phyloP scores from a whole-genome alignment of 2,797 vertebrate species.

The Poeciliopsis presidionis region DNA sequence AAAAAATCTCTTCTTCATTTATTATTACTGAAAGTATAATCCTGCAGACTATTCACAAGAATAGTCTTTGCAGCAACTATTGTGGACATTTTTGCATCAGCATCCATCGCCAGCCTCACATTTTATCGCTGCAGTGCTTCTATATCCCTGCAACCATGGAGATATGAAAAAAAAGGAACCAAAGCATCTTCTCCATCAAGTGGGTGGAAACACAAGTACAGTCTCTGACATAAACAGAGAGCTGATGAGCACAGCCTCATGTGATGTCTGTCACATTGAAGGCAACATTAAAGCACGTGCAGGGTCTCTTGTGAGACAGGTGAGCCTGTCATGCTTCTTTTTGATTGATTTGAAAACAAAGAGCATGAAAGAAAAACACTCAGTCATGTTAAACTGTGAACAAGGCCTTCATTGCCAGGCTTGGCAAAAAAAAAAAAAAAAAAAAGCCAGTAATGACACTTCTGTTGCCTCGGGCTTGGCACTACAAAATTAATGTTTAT shows the following conservation, averaged over 20 bases:
- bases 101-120: constrained; percentile 65
- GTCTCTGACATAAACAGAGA: constrained; percentile 39
- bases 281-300: constrained; percentile 48
- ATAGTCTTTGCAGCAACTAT: constrained; percentile 5
- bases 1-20: constrained; percentile 14
- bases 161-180: constrained; percentile 66
- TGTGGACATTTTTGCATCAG: constrained; percentile 51
- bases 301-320: constrained; percentile 35
- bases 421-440: constrained; percentile 17
- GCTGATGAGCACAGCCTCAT: constrained; percentile 45
- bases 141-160: constrained; percentile 74
- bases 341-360: constrained; percentile 28
- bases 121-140: constrained; percentile 47
- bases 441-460: constrained; percentile 34
- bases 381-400: constrained; percentile 21
- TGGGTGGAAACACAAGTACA: constrained; percentile 56
- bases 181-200: constrained; percentile 57
- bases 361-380: constrained; percentile 11
- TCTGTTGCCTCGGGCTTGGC: constrained; percentile 36
- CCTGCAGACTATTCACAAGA: constrained; percentile 28
- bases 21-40: constrained; percentile 50
- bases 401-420: constrained; percentile 22
- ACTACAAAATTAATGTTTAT: constrained; percentile 55
- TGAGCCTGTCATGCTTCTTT: constrained; percentile 30
- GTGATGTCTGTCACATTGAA: constrained; percentile 61